Evolutionary conservation across 2,888 invertebrate species (phyloP).

Genomic region (Lasioglossum malachurum): DNA sequence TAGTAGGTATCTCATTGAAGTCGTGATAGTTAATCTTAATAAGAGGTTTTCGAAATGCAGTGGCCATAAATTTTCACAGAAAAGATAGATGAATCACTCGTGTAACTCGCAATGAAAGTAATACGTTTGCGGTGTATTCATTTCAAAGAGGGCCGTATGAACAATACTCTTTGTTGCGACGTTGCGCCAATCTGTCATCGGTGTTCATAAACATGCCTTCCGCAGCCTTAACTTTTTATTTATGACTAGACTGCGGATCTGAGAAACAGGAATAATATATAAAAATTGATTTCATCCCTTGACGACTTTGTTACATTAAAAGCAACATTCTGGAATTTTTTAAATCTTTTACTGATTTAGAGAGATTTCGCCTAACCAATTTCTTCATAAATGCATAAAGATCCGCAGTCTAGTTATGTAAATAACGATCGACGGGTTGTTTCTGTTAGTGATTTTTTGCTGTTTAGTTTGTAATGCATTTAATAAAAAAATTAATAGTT

Average conservation of each 20-base stretch:
- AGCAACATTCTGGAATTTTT: too few species aligned
- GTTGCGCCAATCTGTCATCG: conserved; percentile 42
- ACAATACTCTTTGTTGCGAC: conserved; percentile 51
- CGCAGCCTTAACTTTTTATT: background rate
- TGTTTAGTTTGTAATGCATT: background rate
- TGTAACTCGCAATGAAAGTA: conserved; percentile 24
- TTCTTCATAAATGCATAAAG: too few species aligned
- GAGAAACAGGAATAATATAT: too few species aligned
- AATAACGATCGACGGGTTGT: background rate
- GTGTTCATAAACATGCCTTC: conserved; percentile 37
- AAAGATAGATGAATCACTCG: conserved; percentile 34
- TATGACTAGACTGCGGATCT: background rate
- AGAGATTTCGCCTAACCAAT: too few species aligned
- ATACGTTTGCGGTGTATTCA: conserved; percentile 33
- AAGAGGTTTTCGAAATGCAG: conserved; percentile 20
- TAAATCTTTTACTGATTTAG: too few species aligned
- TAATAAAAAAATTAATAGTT: background rate
- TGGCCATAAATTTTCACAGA: conserved; percentile 25
- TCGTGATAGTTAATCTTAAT: conserved; percentile 30
- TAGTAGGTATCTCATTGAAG: conserved; percentile 8
- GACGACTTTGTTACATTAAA: too few species aligned
- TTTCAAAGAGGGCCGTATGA: conserved; percentile 34
- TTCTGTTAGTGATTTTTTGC: too few species aligned
- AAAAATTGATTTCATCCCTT: too few species aligned
- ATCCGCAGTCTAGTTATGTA: background rate